Conservation (phyloP, 2,888 invertebrate species). For the Lochmaea capreae region DNA sequence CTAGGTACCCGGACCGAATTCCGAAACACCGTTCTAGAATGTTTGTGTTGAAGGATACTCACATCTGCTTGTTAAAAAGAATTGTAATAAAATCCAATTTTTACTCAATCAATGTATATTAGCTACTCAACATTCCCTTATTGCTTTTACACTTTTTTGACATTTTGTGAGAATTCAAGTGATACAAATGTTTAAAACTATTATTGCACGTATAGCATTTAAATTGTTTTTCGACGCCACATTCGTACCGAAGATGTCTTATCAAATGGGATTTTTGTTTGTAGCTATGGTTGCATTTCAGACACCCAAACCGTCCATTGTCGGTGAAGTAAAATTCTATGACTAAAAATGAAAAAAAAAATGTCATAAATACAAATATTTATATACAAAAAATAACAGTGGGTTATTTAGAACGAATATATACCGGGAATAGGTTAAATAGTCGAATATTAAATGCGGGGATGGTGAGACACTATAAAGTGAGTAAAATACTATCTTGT, state of each 20-base stretch:
- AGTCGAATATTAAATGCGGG: too few relatives aligned
- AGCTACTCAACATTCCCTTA: background rate
- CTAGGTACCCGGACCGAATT: too few relatives aligned
- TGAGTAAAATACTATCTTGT: too few relatives aligned
- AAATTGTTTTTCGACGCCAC: slow-evolving; percentile 48
- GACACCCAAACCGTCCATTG: slow-evolving; percentile 24
- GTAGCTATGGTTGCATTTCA: slow-evolving; percentile 26
- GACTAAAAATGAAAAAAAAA: slow-evolving; percentile 11
- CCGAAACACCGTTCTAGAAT: too few relatives aligned
- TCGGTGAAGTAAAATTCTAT: slow-evolving; percentile 27
- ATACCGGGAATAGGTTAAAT: too few relatives aligned
- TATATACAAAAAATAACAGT: background rate
- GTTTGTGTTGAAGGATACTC: too few relatives aligned
- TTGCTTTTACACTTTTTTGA: slow-evolving; percentile 19
- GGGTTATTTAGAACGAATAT: too few relatives aligned
- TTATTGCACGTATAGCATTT: slow-evolving; percentile 22
- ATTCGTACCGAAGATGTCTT: slow-evolving; percentile 47
- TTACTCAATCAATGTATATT: background rate
- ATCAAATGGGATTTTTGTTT: slow-evolving; percentile 36
- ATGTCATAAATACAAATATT: background rate
- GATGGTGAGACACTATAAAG: too few relatives aligned
- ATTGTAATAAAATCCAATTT: too few relatives aligned
- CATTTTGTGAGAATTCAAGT: slow-evolving; percentile 23
- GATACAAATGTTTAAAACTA: slow-evolving; percentile 29
- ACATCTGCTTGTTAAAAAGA: too few relatives aligned